These are phyloP conservation scores for Helicolenus hilgendorfi DNA, from an alignment of 2,797 vertebrate species.

Conservation along the genomic window DNA sequence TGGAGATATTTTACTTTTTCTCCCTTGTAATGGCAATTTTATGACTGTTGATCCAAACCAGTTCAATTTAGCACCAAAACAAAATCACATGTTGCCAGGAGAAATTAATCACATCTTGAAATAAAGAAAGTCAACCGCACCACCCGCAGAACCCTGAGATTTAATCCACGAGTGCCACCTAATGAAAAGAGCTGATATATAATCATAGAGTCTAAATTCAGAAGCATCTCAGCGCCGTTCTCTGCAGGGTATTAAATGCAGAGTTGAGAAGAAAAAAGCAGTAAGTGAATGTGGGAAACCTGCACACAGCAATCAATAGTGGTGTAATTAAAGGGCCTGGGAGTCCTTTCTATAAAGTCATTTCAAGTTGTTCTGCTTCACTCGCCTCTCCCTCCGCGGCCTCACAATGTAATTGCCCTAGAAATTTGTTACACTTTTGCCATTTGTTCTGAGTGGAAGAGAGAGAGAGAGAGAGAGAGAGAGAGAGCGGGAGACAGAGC, in stretches of 20 bases:
- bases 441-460: constrained; percentile 70
- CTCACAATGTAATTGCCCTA: constrained; percentile 76
- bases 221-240: constrained; percentile 1
- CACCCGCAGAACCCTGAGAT: neutral
- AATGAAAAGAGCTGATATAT: constrained; percentile 43
- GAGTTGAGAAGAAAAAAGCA: constrained; percentile 70
- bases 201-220: constrained; percentile 33
- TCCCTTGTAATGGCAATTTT: neutral
- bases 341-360: constrained; percentile 87
- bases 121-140: constrained; percentile 2
- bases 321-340: constrained; percentile 85
- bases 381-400: constrained; percentile 51
- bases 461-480: neutral
- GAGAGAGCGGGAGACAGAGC: neutral
- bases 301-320: constrained; percentile 84
- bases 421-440: constrained; percentile 85
- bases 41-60: neutral
- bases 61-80: neutral
- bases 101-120: neutral
- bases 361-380: constrained; percentile 82
- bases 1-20: neutral
- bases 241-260: constrained; percentile 60
- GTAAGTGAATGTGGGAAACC: constrained; percentile 77
- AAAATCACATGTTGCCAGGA: neutral
- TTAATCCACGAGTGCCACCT: constrained; percentile 32